These are phyloP conservation scores for Melieria crassipennis DNA, from an alignment of 2,888 invertebrate species.

Conservation along the genomic window DNA sequence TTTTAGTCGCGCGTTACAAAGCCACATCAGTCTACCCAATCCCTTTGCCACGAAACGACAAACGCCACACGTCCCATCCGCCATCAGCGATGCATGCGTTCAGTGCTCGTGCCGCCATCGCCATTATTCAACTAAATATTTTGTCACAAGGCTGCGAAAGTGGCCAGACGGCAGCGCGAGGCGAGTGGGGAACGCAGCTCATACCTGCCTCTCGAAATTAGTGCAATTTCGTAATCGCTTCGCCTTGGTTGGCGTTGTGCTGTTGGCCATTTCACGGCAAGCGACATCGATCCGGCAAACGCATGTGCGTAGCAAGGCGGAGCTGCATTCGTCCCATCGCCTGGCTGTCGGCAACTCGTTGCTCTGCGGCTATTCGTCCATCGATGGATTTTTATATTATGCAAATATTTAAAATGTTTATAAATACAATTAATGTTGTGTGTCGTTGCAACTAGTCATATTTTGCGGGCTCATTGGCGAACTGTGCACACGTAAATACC, in stretches of 20 bases:
- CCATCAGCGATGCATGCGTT: constrained; percentile 9
- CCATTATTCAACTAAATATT: not conserved
- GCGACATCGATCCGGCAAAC: constrained; percentile 8
- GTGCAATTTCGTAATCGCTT: constrained; percentile 28
- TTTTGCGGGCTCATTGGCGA: not conserved
- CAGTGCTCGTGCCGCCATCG: not conserved
- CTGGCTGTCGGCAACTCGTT: too few relatives aligned
- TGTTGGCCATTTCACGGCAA: not conserved
- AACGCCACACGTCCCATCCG: not conserved
- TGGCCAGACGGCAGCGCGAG: constrained; percentile 9
- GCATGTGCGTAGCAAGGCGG: constrained; percentile 22
- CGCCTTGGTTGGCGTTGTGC: not conserved
- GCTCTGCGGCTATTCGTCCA: too few relatives aligned
- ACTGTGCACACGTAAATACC: constrained; percentile 10
- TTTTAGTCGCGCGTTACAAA: constrained; percentile 1
- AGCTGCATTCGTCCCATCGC: too few relatives aligned
- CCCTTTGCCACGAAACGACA: not conserved
- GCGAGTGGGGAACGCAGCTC: too few relatives aligned
- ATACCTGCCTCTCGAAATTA: constrained; percentile 21
- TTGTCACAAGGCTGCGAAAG: constrained; percentile 14
- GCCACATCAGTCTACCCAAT: not conserved
- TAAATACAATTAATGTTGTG: too few relatives aligned
- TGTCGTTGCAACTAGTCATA: too few relatives aligned
- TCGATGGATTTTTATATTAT: too few relatives aligned
- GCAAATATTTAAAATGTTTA: too few relatives aligned